Evolutionary conservation across 2,797 vertebrate species (phyloP), one percentile per base, ranked within the genome.

Genomic region (Gymnoscopelus braueri): DNA sequence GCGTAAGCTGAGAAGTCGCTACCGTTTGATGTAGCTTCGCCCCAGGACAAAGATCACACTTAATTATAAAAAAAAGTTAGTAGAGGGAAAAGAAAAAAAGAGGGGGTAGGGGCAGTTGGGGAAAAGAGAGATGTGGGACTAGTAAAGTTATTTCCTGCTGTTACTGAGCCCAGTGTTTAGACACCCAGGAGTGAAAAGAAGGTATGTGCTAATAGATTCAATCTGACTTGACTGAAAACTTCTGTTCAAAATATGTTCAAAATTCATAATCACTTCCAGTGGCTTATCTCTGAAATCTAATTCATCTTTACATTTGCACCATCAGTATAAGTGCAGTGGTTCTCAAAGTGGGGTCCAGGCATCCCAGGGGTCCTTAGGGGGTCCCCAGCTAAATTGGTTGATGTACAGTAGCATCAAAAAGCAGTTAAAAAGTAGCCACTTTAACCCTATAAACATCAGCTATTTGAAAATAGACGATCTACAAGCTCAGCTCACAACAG

Each of bases 41-140:
- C 92, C 75, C 67, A 1, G 84, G 91, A 83, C 85, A 91, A 78
- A 84, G 80, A 90, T 93, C 85, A 84, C 89, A 89, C 87, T 90
- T 86, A 77, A 88, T 85, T 90, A 88, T 91, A 83, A 87, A 91
- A 82, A 67, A 56, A 74, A 77, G 87, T 93, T 88, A 87, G 79
- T 87, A 87, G 90, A 88, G 78, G 62, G 60, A 69, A 65, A 76
- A 74, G 13, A 8, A 44, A 44, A 44, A 44, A 44, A 44, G 39
- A 44, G 39, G 4, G 39, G 39, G 39, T 44, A 44, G 35, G 35
- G 35, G 35, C 35, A 39, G 39, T 44, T 8, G 65, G 26, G 59
- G 50, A 14, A 73, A 83, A 71, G 69, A 84, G 84, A 77, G 82
- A 82, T 88, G 84, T 67, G 65, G 66, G 74, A 57, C 79, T 78